phyloP scores from a whole-genome alignment of 2,113 vertebrate genomes.

The Chelonoidis abingdonii region DNA sequence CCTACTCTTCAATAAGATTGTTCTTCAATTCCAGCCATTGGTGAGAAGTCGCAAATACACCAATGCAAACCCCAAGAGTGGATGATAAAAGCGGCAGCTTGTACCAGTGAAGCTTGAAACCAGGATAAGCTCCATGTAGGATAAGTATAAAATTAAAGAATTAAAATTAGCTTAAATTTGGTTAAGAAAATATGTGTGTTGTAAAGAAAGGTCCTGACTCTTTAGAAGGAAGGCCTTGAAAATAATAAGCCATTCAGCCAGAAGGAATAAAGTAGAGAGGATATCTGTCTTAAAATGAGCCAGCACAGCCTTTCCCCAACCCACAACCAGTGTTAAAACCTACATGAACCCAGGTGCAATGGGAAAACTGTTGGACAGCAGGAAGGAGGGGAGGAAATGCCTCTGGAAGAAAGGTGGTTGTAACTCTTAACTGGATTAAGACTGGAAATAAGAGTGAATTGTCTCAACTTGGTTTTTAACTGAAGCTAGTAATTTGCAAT shows the following conservation, averaged over 20 bases:
- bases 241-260: not conserved
- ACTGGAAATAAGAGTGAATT: not conserved
- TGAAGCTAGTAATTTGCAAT: not conserved
- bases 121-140: not conserved
- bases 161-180: too few relatives aligned
- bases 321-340: not conserved
- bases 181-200: not conserved
- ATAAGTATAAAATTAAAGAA: not conserved
- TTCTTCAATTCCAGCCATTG: not conserved
- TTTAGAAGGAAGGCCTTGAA: not conserved
- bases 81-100: not conserved
- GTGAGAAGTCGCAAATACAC: not conserved
- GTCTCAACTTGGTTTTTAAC: not conserved
- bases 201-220: not conserved
- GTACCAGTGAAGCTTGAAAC: not conserved
- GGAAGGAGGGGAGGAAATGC: not conserved
- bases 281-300: not conserved
- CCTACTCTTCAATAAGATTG: not conserved
- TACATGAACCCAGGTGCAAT: not conserved
- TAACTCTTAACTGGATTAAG: not conserved
- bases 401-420: not conserved
- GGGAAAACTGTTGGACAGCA: not conserved
- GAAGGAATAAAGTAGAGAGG: not conserved
- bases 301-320: not conserved
- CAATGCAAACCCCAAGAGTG: not conserved